Conservation (phyloP, 2,888 invertebrate genomes). For the Aporophyla lueneburgensis region DNA sequence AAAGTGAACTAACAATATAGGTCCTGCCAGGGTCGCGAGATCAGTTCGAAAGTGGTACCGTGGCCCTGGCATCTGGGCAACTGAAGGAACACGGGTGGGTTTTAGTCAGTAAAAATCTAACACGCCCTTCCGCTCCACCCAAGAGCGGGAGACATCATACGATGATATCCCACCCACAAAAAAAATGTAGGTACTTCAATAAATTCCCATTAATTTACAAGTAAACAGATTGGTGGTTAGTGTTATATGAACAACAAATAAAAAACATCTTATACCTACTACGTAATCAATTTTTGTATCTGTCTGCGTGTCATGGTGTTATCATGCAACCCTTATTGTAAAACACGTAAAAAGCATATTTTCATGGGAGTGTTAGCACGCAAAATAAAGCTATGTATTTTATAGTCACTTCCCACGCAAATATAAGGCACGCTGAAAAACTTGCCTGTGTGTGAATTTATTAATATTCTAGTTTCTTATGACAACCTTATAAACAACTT, state of each 20-base stretch:
- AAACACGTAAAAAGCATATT: constrained; percentile 54
- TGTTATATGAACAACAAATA: not conserved
- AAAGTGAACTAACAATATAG: constrained; percentile 24
- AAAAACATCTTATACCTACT: not conserved
- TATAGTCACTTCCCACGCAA: constrained; percentile 67
- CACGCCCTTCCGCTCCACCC: too few species aligned
- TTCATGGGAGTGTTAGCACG: constrained; percentile 60
- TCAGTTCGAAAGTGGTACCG: too few species aligned
- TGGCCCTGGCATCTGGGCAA: too few species aligned
- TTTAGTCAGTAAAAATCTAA: too few species aligned
- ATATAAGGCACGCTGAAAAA: constrained; percentile 55
- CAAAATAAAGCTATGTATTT: constrained; percentile 52
- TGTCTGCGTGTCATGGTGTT: constrained; percentile 34
- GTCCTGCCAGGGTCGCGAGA: too few species aligned
- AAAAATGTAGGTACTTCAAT: not conserved
- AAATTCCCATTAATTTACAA: constrained; percentile 10
- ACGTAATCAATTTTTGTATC: not conserved
- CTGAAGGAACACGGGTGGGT: too few species aligned
- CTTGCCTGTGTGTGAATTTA: constrained; percentile 60
- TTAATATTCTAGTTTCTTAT: constrained; percentile 56
- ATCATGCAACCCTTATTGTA: constrained; percentile 47
- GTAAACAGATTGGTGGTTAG: constrained; percentile 17
- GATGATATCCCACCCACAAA: too few species aligned
- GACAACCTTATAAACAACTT: constrained; percentile 41
- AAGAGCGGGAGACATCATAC: too few species aligned